Conservation (phyloP, 2,888 invertebrate species). For the Eupithecia exiguata region DNA sequence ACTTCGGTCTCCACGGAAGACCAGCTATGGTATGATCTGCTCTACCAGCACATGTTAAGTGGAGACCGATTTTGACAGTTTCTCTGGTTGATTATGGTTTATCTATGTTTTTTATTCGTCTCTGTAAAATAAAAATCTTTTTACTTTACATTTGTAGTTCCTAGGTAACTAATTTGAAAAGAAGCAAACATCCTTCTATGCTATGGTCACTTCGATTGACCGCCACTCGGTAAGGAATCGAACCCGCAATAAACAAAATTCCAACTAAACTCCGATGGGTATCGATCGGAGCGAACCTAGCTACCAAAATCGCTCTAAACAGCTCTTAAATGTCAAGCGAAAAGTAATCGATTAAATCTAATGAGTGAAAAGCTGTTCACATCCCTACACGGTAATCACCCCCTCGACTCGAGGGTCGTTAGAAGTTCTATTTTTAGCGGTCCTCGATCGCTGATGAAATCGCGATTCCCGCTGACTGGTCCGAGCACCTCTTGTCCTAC, state of each 20-base stretch:
- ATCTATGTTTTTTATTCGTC: too few relatives aligned
- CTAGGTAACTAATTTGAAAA: not conserved
- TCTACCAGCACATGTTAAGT: too few relatives aligned
- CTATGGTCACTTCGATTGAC: not conserved
- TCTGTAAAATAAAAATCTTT: too few relatives aligned
- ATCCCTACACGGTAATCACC: conserved; percentile 31
- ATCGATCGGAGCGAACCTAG: not conserved
- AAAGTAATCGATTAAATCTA: conserved; percentile 46
- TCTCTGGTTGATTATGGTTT: too few relatives aligned
- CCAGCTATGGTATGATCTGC: too few relatives aligned
- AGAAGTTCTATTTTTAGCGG: conserved; percentile 41
- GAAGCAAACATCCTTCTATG: not conserved
- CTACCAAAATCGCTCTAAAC: not conserved
- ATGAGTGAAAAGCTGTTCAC: conserved; percentile 35
- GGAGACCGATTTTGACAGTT: too few relatives aligned
- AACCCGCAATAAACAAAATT: not conserved
- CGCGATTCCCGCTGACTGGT: conserved; percentile 47
- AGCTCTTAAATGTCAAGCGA: not conserved
- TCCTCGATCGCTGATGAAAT: conserved; percentile 44
- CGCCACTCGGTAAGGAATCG: not conserved
- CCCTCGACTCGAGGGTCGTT: conserved; percentile 28
- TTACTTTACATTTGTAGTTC: too few relatives aligned
- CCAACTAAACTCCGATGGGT: not conserved
- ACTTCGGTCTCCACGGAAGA: too few relatives aligned
- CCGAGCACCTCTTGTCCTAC: conserved; percentile 48